Base-by-base conservation (phyloP, 2,888 invertebrate species). In the Parochlus steinenii region DNA sequence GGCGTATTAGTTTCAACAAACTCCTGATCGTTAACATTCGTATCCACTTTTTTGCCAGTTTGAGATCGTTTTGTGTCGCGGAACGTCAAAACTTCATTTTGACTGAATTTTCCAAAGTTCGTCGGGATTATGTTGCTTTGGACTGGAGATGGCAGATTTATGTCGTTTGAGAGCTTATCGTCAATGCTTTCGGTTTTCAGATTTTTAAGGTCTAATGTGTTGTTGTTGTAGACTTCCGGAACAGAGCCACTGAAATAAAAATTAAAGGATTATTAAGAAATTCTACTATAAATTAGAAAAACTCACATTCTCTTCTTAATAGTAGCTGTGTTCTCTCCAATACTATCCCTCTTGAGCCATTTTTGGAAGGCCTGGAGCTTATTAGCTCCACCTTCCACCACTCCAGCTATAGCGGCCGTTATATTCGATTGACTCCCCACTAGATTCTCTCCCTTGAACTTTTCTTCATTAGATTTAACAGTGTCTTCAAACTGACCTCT, bases 351-450 rank as follows among this genome's bases (percentile, higher is more conserved):
- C 29, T 59, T 59, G 37, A 59, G 58, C 59, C 59, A 59, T 32
- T 59, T 59, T 18, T 59, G 59, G 11, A 59, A 41, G 4, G 58
- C 58, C 42, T 59, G 59, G 17, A 59, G 33, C 39, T 58, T 59
- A 41, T 52, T 58, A 22, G 59, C 58, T 3, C 59, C 55, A 3
- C 59, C 59, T 6, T 58, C 59, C 5, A 59, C 58, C 1, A 59
- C 58, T 1, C 59, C 59, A 2, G 58, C 58, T 30, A 58, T 55
- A 10, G 58, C 56, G 1, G 55, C 56, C 7, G 58, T 55, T 17
- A 59, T 48, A 40, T 58, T 56, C 14, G 48, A 44, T 38, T 46
- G 48, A 42, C 42, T 47, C 3, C 46, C 29, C n/a, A 7, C 10
- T 22, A 22, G 7, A 8, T 8, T 8, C 10, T 8, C 23, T 22